Percentiles rank a stretch among this genome's conserved stretches.
Evolutionary conservation across 2,113 vertebrate species (phyloP).

Genomic region (Salvelinus sp.): DNA sequence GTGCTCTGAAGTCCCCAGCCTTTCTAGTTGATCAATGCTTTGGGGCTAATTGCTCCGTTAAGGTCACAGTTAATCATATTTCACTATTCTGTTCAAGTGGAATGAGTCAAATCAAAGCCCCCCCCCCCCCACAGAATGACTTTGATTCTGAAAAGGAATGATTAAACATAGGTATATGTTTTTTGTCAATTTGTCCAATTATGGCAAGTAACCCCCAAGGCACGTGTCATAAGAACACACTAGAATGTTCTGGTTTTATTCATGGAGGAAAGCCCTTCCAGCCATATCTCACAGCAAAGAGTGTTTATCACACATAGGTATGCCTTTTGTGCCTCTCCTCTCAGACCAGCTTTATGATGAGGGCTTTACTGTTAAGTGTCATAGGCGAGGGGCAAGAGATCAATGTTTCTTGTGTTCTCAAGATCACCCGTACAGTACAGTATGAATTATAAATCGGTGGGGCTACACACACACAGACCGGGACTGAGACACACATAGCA

Average conservation of each 20-base stretch:
- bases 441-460: neutral
- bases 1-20: constrained; percentile 11
- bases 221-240: neutral
- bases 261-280: too few species aligned
- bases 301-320: neutral
- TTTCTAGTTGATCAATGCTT: constrained; percentile 12
- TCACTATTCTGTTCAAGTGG: constrained; percentile 53
- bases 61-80: constrained; percentile 42
- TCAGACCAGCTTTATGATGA: neutral
- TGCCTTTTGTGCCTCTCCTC: neutral
- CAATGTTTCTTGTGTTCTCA: neutral
- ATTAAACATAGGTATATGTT: constrained; percentile 41
- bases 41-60: constrained; percentile 53
- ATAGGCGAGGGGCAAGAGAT: too few species aligned
- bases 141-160: neutral
- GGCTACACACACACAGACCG: constrained; percentile 39
- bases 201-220: constrained; percentile 7
- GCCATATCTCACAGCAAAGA: too few species aligned
- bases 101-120: constrained; percentile 59
- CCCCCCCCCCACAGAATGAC: neutral
- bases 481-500: neutral
- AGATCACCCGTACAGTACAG: neutral
- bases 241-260: neutral
- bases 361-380: too few species aligned
- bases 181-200: constrained; percentile 31